These are phyloP conservation scores for Rhynchotus rufescens DNA, from an alignment of 2,797 vertebrate genomes.

Conservation along the genomic window DNA sequence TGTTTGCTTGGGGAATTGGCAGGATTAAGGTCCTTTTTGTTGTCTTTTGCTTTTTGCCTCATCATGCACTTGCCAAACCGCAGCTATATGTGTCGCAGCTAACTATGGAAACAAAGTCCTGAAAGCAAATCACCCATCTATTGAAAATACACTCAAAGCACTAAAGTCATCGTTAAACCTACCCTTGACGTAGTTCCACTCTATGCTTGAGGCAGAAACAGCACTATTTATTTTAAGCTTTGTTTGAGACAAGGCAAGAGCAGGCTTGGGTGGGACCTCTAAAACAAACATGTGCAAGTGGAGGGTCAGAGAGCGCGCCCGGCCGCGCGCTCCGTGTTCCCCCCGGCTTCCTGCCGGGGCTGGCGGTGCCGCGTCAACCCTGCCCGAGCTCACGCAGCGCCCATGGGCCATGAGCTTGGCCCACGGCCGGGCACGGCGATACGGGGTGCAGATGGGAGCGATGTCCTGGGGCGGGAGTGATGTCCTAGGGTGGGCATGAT, in stretches of 20 bases:
- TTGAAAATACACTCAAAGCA: not conserved
- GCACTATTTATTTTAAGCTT: constrained; percentile 4
- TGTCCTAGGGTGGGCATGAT: too few species aligned
- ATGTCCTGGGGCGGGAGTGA: too few species aligned
- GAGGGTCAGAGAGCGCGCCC: not conserved
- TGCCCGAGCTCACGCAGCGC: too few species aligned
- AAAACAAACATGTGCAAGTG: not conserved
- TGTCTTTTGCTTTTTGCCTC: not conserved
- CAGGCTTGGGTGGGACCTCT: not conserved
- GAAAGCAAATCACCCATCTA: not conserved
- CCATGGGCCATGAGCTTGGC: too few species aligned
- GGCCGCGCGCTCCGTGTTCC: too few species aligned
- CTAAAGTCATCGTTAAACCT: constrained; percentile 21
- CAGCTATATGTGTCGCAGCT: not conserved
- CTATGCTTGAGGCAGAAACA: not conserved
- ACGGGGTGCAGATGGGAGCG: too few species aligned
- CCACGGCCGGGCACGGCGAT: too few species aligned
- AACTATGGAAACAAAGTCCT: not conserved
- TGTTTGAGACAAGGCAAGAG: not conserved
- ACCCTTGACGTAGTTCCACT: not conserved
- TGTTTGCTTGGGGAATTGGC: not conserved
- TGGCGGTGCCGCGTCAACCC: too few species aligned
- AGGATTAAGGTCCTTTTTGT: not conserved
- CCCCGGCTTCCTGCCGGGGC: too few species aligned
- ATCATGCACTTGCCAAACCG: not conserved